Conservation (phyloP, 1,140 invertebrate genomes). For the Psix sp. region DNA sequence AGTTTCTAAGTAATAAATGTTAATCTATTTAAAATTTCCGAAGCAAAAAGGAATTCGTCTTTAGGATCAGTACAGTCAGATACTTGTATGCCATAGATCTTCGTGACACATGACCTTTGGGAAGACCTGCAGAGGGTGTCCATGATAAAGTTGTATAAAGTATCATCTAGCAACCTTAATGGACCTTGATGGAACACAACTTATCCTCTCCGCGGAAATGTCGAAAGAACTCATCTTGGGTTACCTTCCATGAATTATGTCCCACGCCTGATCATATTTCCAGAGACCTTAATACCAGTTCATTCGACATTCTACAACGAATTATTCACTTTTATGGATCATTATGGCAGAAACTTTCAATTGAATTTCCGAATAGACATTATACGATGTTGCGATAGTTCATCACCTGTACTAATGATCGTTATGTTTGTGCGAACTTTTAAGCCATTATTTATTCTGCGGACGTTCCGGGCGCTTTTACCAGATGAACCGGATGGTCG, state of each 20-base stretch:
- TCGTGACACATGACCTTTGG: conserved; percentile 22
- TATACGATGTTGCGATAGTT: too few species aligned
- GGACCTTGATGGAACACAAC: conserved; percentile 32
- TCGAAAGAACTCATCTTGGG: conserved; percentile 27
- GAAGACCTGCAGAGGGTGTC: conserved; percentile 12
- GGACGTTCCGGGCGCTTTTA: conserved; percentile 21
- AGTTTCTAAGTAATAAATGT: background rate
- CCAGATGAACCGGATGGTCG: conserved; percentile 33
- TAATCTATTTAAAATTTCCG: too few species aligned
- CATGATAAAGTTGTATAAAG: conserved; percentile 29
- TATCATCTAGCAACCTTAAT: conserved; percentile 24
- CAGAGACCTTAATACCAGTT: background rate
- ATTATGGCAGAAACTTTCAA: conserved; percentile 25
- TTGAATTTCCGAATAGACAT: too few species aligned
- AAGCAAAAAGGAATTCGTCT: background rate
- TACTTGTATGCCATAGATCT: conserved; percentile 6
- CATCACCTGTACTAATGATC: too few species aligned
- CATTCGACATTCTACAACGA: background rate
- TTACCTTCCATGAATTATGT: conserved; percentile 32
- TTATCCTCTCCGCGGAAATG: conserved; percentile 20
- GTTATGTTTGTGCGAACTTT: too few species aligned
- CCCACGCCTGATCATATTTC: conserved; percentile 36
- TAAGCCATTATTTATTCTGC: too few species aligned
- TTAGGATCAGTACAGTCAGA: conserved; percentile 5
- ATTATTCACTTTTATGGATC: conserved; percentile 31